Evolutionary conservation across 2,797 vertebrate species (phyloP).

Genomic region (Amazona ochrocephala): DNA sequence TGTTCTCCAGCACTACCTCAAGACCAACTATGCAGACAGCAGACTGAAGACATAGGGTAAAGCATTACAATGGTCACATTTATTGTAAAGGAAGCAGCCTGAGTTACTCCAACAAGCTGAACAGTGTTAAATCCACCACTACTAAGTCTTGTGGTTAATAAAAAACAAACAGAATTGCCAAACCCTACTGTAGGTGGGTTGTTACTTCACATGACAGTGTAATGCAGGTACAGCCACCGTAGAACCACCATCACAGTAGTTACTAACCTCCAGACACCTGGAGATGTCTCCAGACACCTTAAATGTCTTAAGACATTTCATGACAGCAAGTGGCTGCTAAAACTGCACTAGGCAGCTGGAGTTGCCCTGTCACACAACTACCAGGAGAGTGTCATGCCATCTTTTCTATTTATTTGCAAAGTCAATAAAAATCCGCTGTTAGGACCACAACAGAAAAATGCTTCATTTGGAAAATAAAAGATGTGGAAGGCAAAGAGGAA

Average conservation of each 20-base stretch:
- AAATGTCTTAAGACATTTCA: background rate
- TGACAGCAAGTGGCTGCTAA: background rate
- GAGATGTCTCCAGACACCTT: background rate
- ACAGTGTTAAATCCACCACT: background rate
- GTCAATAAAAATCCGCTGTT: constrained; percentile 45
- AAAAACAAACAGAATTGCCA: background rate
- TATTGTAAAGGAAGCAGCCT: background rate
- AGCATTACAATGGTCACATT: background rate
- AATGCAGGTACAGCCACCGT: background rate
- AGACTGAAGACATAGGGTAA: background rate
- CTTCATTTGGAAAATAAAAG: background rate
- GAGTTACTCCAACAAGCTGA: background rate
- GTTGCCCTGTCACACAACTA: background rate
- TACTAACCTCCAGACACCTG: background rate
- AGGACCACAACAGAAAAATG: background rate
- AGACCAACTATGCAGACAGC: background rate
- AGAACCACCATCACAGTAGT: background rate
- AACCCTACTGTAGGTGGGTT: background rate
- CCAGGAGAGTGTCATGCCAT: background rate
- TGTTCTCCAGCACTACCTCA: background rate
- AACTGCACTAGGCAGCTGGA: background rate
- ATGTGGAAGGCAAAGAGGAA: background rate
- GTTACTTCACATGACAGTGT: accelerated
- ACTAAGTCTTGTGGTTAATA: background rate
- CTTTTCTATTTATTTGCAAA: constrained; percentile 7